Conservation (phyloP, 2,113 vertebrate species). For the Carassius carassius region DNA sequence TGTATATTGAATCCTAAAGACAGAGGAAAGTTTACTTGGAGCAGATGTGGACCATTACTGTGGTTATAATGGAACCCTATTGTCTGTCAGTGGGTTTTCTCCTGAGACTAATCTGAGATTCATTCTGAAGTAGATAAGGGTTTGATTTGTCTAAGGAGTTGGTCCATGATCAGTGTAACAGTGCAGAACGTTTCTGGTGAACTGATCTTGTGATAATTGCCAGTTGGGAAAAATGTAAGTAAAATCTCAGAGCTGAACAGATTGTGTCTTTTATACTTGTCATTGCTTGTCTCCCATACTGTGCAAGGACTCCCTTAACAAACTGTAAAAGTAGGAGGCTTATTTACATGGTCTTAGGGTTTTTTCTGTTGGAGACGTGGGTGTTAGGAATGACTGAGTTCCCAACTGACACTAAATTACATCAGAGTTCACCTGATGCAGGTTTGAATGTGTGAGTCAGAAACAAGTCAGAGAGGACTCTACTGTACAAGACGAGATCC, state of each 20-base stretch:
- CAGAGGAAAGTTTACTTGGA: conserved; percentile 8
- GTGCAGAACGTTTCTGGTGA: conserved; percentile 45
- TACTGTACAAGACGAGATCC: conserved; percentile 9
- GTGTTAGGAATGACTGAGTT: conserved; percentile 1
- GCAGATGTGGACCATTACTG: conserved; percentile 3
- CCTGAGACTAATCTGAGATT: conserved; percentile 29
- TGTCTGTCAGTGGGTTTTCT: conserved; percentile 1
- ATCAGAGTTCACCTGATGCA: not conserved
- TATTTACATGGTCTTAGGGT: not conserved
- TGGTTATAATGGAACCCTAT: conserved; percentile 17
- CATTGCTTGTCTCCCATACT: conserved; percentile 29
- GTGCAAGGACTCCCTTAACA: conserved; percentile 15
- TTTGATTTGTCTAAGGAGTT: conserved; percentile 48
- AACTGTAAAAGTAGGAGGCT: conserved; percentile 6
- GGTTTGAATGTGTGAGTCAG: not conserved
- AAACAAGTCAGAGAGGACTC: not conserved
- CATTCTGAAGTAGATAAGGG: conserved; percentile 30
- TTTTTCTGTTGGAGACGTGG: not conserved
- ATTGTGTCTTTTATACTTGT: conserved; percentile 23
- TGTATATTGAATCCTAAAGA: not conserved
- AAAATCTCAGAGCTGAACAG: conserved; percentile 21
- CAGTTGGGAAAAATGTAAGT: conserved; percentile 11
- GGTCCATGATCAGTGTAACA: conserved; percentile 36
- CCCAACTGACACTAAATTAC: not conserved
- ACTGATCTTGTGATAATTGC: conserved; percentile 28